These are phyloP conservation scores for Iselma pallidipennis DNA, from an alignment of 2,888 invertebrate species.

Conservation along the genomic window DNA sequence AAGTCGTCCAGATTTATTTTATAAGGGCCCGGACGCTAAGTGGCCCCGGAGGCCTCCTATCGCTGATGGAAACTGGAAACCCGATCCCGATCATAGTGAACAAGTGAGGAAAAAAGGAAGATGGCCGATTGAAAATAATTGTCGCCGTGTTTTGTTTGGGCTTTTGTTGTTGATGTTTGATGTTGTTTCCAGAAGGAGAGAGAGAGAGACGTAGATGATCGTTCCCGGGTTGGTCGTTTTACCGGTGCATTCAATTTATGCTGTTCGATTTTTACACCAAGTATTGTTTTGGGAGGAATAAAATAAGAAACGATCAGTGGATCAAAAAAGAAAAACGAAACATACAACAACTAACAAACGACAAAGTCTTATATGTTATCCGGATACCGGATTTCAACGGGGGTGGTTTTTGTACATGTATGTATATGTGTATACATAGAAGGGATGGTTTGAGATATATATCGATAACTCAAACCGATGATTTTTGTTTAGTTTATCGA, in stretches of 20 bases:
- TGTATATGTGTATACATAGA: background rate
- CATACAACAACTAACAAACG: background rate
- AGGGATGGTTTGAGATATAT: background rate
- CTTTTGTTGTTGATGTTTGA: slow-evolving; percentile 42
- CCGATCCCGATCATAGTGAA: slow-evolving; percentile 32
- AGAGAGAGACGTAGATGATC: slow-evolving; percentile 39
- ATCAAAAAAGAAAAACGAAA: background rate
- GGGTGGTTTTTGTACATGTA: slow-evolving; percentile 17
- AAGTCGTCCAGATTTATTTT: slow-evolving; percentile 49
- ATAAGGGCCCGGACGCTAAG: slow-evolving; percentile 42
- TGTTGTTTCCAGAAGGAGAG: background rate
- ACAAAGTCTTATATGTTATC: slow-evolving; percentile 11
- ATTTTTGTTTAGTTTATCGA: slow-evolving; percentile 49
- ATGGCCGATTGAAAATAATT: slow-evolving; percentile 56
- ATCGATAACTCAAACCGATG: slow-evolving; percentile 14
- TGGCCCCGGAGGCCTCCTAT: slow-evolving; percentile 47
- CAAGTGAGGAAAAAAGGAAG: slow-evolving; percentile 37
- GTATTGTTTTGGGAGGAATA: slow-evolving; percentile 30
- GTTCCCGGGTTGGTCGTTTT: slow-evolving; percentile 54
- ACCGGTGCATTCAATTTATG: slow-evolving; percentile 54
- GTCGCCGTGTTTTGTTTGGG: slow-evolving; percentile 52
- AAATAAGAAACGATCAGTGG: slow-evolving; percentile 28
- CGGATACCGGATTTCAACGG: slow-evolving; percentile 16
- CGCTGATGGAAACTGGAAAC: slow-evolving; percentile 46
- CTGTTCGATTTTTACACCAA: slow-evolving; percentile 37